A percentile compares a stretch with the other conserved stretches of the same genome.
Evolutionary conservation across 2,113 vertebrate genomes (phyloP).

Genomic region (Labeo rohita): DNA sequence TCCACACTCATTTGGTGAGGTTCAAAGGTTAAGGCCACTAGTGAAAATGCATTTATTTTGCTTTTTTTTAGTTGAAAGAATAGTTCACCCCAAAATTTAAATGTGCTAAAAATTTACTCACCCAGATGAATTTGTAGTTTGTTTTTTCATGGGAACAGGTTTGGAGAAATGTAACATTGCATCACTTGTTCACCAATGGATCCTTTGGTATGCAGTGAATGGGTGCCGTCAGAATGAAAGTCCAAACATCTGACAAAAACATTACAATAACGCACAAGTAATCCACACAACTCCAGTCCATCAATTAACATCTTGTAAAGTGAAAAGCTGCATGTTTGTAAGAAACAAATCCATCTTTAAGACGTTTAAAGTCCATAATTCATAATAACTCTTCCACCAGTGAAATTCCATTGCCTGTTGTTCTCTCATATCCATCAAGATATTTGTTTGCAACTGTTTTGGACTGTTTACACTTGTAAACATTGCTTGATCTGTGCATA

Average conservation of each 20-base stretch:
- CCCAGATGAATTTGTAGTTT: neutral
- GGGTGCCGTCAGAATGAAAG: too few relatives aligned
- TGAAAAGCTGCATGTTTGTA: neutral
- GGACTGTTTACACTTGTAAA: neutral
- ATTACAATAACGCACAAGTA: too few relatives aligned
- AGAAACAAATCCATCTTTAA: neutral
- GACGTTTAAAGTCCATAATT: neutral
- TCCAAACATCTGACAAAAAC: too few relatives aligned
- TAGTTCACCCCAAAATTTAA: too few relatives aligned
- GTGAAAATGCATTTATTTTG: neutral
- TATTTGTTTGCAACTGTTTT: too few relatives aligned
- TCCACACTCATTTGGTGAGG: neutral
- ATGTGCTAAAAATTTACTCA: neutral
- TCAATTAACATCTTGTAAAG: too few relatives aligned
- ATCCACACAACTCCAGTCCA: too few relatives aligned
- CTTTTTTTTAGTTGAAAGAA: neutral
- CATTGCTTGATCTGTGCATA: neutral
- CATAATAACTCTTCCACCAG: neutral
- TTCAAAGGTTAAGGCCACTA: neutral
- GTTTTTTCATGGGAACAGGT: neutral
- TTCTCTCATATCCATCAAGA: too few relatives aligned
- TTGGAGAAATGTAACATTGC: too few relatives aligned
- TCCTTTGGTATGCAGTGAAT: too few relatives aligned
- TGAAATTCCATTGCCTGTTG: too few relatives aligned
- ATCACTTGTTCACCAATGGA: too few relatives aligned